Evolutionary conservation across 2,888 invertebrate species (phyloP).

Genomic region (Chrysopilus asiliformis): DNA sequence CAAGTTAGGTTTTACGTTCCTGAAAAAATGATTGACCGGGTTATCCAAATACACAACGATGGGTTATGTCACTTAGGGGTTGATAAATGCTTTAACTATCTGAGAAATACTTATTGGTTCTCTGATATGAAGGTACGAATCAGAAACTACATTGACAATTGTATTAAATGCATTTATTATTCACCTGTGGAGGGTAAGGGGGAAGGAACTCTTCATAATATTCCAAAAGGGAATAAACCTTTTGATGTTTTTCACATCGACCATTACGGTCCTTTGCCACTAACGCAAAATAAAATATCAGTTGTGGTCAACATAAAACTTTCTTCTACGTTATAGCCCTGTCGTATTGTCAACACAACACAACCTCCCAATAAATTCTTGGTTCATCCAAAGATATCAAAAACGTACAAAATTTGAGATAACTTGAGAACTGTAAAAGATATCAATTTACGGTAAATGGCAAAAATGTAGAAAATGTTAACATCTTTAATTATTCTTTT

Average conservation of each 20-base stretch:
- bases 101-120: neutral
- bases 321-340: constrained; percentile 22
- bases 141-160: neutral
- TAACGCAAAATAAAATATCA: constrained; percentile 21
- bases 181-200: constrained; percentile 18
- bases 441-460: too few relatives aligned
- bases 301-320: constrained; percentile 23
- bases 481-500: too few relatives aligned
- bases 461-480: too few relatives aligned
- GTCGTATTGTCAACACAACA: too few relatives aligned
- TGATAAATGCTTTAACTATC: neutral
- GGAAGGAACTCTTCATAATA: constrained; percentile 21
- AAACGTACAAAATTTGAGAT: too few relatives aligned
- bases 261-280: constrained; percentile 22
- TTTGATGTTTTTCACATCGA: constrained; percentile 23
- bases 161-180: neutral
- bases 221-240: constrained; percentile 22
- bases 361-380: too few relatives aligned
- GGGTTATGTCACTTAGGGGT: neutral
- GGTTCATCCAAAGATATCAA: too few relatives aligned
- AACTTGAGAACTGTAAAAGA: too few relatives aligned
- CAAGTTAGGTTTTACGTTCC: neutral
- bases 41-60: neutral
- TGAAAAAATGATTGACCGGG: neutral
- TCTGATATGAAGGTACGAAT: neutral